Base-by-base conservation (phyloP, 2,797 vertebrate genomes). In the Paedocypris micromegethes region DNA sequence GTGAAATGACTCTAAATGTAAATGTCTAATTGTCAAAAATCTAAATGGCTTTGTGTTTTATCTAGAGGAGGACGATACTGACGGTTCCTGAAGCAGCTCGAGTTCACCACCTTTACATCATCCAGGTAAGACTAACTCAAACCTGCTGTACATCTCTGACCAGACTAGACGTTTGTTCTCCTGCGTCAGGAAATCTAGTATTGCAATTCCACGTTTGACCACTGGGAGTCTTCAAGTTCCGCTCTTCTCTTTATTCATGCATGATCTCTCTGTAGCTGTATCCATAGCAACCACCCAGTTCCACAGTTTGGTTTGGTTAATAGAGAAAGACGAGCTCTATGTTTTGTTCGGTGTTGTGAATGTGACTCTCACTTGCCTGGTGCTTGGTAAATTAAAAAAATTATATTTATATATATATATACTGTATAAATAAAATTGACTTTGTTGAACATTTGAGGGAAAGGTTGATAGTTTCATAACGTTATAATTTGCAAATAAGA, bases 61-160 rank as follows among this genome's bases (percentile, higher is more conserved):
- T 42, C 64, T 65, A 59, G 6, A 52, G 68, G 57, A 4, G 5
- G 68, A 57, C 38, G 23, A 59, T 5, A 59, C 44, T 43, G 23
- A 37, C 9, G 44, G n/a, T 54, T 5, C 6, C 49, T 59, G 54
- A 73, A 23, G 43, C 45, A 9, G 23, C 3, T 58, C 43, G 49
- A 53, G 75, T 80, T 80, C 78, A 79, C 75, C 64, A 41, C 40
- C 5, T 69, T 62, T 66, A 70, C 74, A 73, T 75, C 84, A 80
- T 59, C 66, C 81, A 88, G 86, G 87, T 87, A 77, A 73, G 7
- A 3, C 66, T 46, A n/a, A 42, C 5, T 38, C 23, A 23, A 23
- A 23, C 9, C 39, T 41, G 48, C 45, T 42, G 1, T 51, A 44
- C 5, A 3, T 37, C n/a, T 47, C n/a, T 43, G 6, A 40, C 6